Evolutionary conservation across 2,113 vertebrate species (phyloP).

Genomic region (Cyanoliseus patagonus): DNA sequence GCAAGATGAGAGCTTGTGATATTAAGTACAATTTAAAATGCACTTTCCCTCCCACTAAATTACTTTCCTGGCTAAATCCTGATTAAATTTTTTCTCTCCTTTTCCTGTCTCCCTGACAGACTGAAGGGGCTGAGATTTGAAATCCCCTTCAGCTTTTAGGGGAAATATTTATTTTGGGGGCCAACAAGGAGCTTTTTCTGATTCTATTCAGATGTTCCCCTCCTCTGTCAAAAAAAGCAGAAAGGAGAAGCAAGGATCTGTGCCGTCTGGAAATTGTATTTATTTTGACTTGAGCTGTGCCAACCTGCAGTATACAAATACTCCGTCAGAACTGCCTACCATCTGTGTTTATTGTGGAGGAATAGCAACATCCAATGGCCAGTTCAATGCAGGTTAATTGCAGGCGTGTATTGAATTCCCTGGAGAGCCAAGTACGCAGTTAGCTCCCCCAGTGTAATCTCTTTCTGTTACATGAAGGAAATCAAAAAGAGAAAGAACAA

Average conservation of each 20-base stretch:
- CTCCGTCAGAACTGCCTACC: conserved; percentile 52
- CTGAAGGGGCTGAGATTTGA: conserved; percentile 21
- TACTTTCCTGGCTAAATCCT: conserved; percentile 21
- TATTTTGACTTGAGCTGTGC: conserved; percentile 65
- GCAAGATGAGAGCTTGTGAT: conserved; percentile 36
- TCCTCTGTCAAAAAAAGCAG: neutral
- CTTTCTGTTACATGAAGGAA: conserved; percentile 62
- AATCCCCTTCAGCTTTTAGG: conserved; percentile 21
- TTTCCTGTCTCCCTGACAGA: conserved; percentile 19
- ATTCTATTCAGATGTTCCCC: neutral
- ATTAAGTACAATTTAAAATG: conserved; percentile 53
- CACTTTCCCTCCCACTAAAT: conserved; percentile 47
- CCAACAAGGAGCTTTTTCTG: conserved; percentile 3
- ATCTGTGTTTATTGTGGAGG: conserved; percentile 50
- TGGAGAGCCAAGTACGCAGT: conserved; percentile 4
- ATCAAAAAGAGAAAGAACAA: conserved; percentile 56
- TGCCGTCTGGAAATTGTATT: conserved; percentile 57
- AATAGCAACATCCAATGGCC: conserved; percentile 37
- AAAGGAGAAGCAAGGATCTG: neutral
- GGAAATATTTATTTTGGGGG: conserved; percentile 20
- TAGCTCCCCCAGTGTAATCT: conserved; percentile 30
- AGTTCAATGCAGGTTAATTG: conserved; percentile 64
- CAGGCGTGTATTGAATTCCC: conserved; percentile 20
- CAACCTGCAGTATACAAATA: conserved; percentile 62
- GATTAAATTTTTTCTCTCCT: neutral